Base-by-base conservation (phyloP, 2,888 invertebrate species). In the Octonoba sinensis region DNA sequence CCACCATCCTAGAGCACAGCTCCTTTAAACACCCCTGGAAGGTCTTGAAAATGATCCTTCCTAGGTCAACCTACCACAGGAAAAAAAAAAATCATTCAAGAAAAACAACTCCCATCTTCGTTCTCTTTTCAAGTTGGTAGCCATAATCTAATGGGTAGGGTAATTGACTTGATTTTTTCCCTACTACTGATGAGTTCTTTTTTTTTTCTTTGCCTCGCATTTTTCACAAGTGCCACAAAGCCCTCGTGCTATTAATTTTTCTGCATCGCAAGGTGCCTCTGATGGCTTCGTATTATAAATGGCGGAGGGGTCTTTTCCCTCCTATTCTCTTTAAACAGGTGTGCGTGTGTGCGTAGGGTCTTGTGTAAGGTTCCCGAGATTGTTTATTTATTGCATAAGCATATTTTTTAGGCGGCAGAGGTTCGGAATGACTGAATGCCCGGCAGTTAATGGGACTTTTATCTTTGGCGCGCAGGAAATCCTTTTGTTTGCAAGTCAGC, bases 231-330 rank as follows among this genome's bases (percentile, higher is more conserved):
- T 56, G 44, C 20, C 18, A 59, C 66, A 66, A 74, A 74, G 59
- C 54, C 59, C 74, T 57, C 49, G 54, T 20, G 56, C 74, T 74
- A 74, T 74, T 74, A 74, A 74, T 74, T 66, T 54, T 57, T 36
- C 36, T 36, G 36, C 36, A 36, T 36, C 36, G 49, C 64, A 44
- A 73, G 54, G 62, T 46, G 44, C 46, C 64, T 73, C 44, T 46
- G 62, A 62, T 15, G 62, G 51, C 24, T 18, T 36, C 22, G 44
- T 11, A 54, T 59, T 72, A 72, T 62, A 72, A 72, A 62, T 62
- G 72, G 54, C 36, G 36, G 36, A 36, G 36, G 36, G 36, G 36
- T 6, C 36, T 36, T 36, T 11, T 36, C 36, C 36, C 36, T 36
- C 36, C 36, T 36, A 6, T 36, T 36, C 36, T 18, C 18, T 56